Percentiles rank a stretch among this genome's conserved stretches.
These are phyloP conservation scores for Daktulosphaira vitifoliae DNA, from an alignment of 1,140 invertebrate genomes.

Conservation along the genomic window DNA sequence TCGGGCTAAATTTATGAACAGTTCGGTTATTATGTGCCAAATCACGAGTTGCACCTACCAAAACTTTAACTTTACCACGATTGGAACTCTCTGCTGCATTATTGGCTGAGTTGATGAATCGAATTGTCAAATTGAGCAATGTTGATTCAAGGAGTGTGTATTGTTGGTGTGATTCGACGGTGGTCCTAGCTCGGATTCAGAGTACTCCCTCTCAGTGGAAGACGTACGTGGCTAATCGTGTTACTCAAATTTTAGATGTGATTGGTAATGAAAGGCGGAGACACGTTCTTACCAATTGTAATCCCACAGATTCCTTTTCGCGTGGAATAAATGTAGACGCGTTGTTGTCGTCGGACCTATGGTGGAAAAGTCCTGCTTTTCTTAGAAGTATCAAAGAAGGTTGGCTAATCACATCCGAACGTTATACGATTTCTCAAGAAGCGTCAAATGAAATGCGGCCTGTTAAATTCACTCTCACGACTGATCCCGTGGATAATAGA, in stretches of 20 bases:
- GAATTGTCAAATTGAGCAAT: background rate
- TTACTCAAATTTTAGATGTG: background rate
- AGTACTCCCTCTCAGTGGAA: conserved; percentile 34
- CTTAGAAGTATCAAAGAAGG: no score
- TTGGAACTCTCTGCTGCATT: conserved; percentile 43
- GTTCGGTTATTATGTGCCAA: conserved; percentile 41
- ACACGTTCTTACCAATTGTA: conserved; percentile 41
- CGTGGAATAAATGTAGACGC: conserved; percentile 36
- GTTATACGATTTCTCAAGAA: no score
- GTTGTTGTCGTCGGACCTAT: background rate
- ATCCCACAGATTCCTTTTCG: conserved; percentile 44
- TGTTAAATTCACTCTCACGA: no score
- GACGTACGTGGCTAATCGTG: background rate
- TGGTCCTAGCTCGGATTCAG: conserved; percentile 38
- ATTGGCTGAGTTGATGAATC: conserved; percentile 38
- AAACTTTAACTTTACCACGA: conserved; percentile 41
- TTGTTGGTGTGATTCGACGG: conserved; percentile 13
- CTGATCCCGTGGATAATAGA: no score
- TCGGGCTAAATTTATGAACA: no score
- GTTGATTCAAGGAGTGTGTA: background rate
- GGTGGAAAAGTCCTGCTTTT: background rate
- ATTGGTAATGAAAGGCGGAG: conserved; percentile 37
- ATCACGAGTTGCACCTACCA: conserved; percentile 41
- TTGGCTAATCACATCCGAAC: background rate
- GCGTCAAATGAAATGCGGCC: no score